These are phyloP conservation scores for Drosophila mulleri DNA, from an alignment of 2,888 invertebrate species.

Conservation along the genomic window DNA sequence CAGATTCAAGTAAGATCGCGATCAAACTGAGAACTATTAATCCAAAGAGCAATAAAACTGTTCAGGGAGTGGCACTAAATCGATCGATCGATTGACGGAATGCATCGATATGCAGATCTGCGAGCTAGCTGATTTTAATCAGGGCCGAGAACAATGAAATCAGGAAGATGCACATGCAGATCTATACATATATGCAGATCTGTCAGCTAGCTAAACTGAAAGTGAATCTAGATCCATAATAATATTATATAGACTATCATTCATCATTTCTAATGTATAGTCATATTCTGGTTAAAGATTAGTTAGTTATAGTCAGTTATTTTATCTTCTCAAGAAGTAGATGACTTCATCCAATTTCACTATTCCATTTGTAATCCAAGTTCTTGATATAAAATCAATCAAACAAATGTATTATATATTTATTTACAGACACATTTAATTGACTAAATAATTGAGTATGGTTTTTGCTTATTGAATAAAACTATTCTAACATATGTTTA, in stretches of 20 bases:
- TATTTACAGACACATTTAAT: no score
- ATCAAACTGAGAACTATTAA: slow-evolving; percentile 1
- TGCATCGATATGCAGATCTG: not conserved
- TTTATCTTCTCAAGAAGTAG: not conserved
- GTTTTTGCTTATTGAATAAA: not conserved
- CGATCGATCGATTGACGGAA: not conserved
- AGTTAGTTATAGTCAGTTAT: not conserved
- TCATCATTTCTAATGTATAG: not conserved
- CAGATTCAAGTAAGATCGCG: not conserved
- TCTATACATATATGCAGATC: no score
- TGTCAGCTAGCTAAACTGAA: no score
- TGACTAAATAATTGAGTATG: no score
- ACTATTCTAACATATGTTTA: no score
- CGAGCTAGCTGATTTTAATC: no score
- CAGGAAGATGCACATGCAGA: no score
- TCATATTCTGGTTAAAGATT: not conserved
- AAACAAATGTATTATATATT: no score
- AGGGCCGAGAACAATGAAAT: no score
- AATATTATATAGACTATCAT: not conserved
- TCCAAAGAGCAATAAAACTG: not conserved
- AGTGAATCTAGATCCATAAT: no score
- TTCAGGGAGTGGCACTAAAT: slow-evolving; percentile 1
- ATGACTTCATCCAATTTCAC: not conserved
- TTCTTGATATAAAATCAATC: no score
- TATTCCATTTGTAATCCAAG: not conserved